A percentile compares a stretch with the other conserved stretches of the same genome.
Conservation (phyloP, 92 coral and sea anemone species). For the Siderastrea radians region DNA sequence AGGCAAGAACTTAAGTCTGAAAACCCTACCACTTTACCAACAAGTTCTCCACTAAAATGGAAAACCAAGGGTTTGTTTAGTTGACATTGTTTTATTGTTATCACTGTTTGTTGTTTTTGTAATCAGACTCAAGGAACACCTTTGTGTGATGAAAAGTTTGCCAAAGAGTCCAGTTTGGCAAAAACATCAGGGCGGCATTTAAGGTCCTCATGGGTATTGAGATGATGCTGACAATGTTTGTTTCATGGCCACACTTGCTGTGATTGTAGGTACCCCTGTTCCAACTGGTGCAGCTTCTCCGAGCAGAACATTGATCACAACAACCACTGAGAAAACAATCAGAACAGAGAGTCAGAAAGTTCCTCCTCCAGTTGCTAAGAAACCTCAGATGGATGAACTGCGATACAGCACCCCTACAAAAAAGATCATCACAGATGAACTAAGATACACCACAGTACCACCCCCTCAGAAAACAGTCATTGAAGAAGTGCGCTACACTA, state of each 20-base stretch:
- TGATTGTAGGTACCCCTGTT: conserved; percentile 13
- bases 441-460: conserved; percentile 64
- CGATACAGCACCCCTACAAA: conserved; percentile 48
- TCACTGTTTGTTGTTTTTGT: too few relatives aligned
- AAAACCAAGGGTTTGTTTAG: too few relatives aligned
- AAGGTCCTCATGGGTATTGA: too few relatives aligned
- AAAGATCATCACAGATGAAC: conserved; percentile 70
- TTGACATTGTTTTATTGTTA: too few relatives aligned
- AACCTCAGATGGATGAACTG: conserved; percentile 43
- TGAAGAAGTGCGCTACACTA: conserved; percentile 64
- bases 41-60: too few relatives aligned
- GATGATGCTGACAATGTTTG: too few relatives aligned
- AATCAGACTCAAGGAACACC: too few relatives aligned
- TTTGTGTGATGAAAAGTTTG: too few relatives aligned
- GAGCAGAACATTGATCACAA: conserved; percentile 26
- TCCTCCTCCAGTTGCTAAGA: conserved; percentile 68
- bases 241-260: not conserved
- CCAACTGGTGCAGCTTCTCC: conserved; percentile 17
- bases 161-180: too few relatives aligned
- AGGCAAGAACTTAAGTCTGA: too few relatives aligned
- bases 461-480: conserved; percentile 65
- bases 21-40: too few relatives aligned
- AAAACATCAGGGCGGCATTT: too few relatives aligned
- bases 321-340: conserved; percentile 64
- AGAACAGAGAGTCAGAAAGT: conserved; percentile 52